These are phyloP conservation scores for Galerucella calmariensis DNA, from an alignment of 2,888 invertebrate species.

Conservation along the genomic window DNA sequence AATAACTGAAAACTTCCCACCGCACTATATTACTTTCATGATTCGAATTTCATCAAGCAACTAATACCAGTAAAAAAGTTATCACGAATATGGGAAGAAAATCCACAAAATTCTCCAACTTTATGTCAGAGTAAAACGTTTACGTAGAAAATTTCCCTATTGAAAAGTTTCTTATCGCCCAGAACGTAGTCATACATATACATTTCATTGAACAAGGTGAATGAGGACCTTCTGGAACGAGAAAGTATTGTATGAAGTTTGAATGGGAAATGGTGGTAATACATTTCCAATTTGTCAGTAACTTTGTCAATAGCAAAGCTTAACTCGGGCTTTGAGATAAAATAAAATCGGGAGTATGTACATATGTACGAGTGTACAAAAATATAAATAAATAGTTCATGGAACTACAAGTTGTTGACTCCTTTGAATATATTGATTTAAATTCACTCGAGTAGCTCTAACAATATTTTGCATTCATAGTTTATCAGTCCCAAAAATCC, in stretches of 20 bases:
- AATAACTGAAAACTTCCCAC: not conserved
- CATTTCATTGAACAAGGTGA: slow-evolving; percentile 25
- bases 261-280: slow-evolving; percentile 1
- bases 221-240: slow-evolving; percentile 15
- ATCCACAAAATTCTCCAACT: slow-evolving; percentile 20
- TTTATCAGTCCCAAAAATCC: no score
- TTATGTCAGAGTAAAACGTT: slow-evolving; percentile 18
- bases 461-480: no score
- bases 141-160: slow-evolving; percentile 28
- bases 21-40: not conserved
- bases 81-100: slow-evolving; percentile 18
- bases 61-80: slow-evolving; percentile 27
- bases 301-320: slow-evolving; percentile 6
- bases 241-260: slow-evolving; percentile 16
- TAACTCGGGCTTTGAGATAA: not conserved
- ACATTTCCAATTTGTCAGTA: slow-evolving; percentile 16
- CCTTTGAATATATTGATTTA: no score
- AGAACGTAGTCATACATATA: slow-evolving; percentile 24
- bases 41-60: slow-evolving; percentile 29
- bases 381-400: no score
- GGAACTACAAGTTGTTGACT: no score
- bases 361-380: no score
- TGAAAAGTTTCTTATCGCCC: slow-evolving; percentile 30
- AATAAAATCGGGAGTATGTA: not conserved
- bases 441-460: no score